Evolutionary conservation across 2,797 vertebrate genomes (phyloP).

Genomic region (Valencia hispanica): DNA sequence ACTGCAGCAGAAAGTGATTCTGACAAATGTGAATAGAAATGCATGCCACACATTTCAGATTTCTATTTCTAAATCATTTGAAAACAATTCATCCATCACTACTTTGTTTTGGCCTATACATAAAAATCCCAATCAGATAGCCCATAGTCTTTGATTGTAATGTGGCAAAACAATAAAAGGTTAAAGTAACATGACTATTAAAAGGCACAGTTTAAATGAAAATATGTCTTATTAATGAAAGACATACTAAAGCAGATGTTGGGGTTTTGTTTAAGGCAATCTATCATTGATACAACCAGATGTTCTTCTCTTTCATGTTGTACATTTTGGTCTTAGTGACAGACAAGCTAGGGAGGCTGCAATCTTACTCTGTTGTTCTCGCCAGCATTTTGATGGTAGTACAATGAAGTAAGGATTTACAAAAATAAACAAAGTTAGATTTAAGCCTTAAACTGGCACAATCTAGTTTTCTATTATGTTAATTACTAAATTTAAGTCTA

Average conservation of each 20-base stretch:
- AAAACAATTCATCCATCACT: neutral
- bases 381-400: slow-evolving; percentile 36
- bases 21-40: neutral
- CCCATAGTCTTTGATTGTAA: neutral
- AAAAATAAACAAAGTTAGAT: slow-evolving; percentile 8
- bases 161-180: neutral
- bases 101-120: neutral
- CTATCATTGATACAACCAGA: neutral
- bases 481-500: slow-evolving; percentile 34
- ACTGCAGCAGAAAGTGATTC: neutral
- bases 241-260: neutral
- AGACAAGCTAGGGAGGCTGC: slow-evolving; percentile 40
- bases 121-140: neutral
- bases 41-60: neutral
- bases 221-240: neutral
- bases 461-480: slow-evolving; percentile 7
- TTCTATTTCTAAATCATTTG: neutral
- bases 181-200: neutral
- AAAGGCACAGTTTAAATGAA: neutral
- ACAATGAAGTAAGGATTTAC: no score
- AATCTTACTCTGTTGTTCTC: slow-evolving; percentile 19
- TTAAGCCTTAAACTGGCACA: neutral
- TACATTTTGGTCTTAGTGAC: slow-evolving; percentile 36
- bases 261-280: neutral
- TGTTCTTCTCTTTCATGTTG: slow-evolving; percentile 14